Base-by-base conservation (phyloP, 2,797 vertebrate genomes). In the Gallinago nigripennis region DNA sequence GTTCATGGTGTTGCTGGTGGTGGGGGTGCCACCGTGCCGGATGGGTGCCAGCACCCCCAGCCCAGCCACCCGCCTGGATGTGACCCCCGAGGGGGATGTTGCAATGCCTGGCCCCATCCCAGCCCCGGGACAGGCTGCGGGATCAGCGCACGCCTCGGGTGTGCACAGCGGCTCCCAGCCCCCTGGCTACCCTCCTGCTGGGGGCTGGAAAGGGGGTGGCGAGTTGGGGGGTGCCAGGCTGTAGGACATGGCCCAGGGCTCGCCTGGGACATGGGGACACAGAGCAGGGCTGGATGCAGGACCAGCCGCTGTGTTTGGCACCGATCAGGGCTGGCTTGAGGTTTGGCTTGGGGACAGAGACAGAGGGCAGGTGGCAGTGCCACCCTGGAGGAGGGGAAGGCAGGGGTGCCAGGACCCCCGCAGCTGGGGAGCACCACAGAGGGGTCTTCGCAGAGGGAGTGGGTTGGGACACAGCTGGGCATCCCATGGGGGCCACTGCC, bases 151-250 rank as follows among this genome's bases (percentile, higher is more conserved):
- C 1, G 33, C 37, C 37, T 5, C 0, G 46, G 46, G 41, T 10
- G 64, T 16, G 53, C 0, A 1, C 3, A 0, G 54, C 4, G 9
- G 43, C 70, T 78, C 53, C 73, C 25, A 2, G 65, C 48, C 70
- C 60, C 3, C 31, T 0, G 4, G 75, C 60, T 2, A 0, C 51
- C 14, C 76, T 39, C 0, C 0, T 12, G 1, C 43, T 2, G 0
- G 54, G 30, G 54, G 8, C 68, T 2, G 0, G 15, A 17, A 9
- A 46, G 30, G 50, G 28, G 27, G 1, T 14, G 50, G 30, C 0
- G 0, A 30, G 21, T 2, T 9, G 21, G 12, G 41, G 35, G 33
- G 56, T 20, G 56, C 19, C 51, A 4, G n/a, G 17, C 35, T n/a
- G 39, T 2, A 4, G 8, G 37, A 41, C 6, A 0, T 0, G 0